These are phyloP conservation scores for Callipepla squamata DNA, from an alignment of 2,113 vertebrate genomes.

Conservation along the genomic window DNA sequence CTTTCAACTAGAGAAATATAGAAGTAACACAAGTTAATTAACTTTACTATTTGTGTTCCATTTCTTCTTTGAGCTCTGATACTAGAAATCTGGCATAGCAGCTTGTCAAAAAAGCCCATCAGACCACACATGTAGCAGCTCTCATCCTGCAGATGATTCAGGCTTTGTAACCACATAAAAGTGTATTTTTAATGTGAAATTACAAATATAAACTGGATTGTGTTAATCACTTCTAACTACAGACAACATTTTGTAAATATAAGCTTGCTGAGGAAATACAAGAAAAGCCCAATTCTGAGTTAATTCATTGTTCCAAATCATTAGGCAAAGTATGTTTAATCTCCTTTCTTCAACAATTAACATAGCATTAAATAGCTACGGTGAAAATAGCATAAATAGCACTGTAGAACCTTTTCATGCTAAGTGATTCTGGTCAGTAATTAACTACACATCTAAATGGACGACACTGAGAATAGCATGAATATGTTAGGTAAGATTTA, in stretches of 20 bases:
- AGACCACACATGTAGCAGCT: not conserved
- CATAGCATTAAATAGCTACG: not conserved
- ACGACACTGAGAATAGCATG: not conserved
- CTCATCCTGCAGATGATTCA: not conserved
- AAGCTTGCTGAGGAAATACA: conserved; percentile 20
- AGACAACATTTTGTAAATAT: conserved; percentile 5
- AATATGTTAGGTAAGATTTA: not conserved
- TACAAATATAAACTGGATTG: not conserved
- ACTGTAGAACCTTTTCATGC: not conserved
- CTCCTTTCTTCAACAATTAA: conserved; percentile 41
- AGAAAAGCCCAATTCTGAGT: conserved; percentile 8
- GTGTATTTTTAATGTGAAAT: not conserved
- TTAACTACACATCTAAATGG: conserved; percentile 6
- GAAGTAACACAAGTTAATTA: not conserved
- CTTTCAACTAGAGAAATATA: not conserved
- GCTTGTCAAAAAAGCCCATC: not conserved
- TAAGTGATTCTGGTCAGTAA: conserved; percentile 11
- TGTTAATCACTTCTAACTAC: not conserved
- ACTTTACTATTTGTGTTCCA: not conserved
- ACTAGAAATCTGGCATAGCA: not conserved
- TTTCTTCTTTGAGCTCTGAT: not conserved
- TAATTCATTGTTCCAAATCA: conserved; percentile 34
- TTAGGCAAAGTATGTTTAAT: conserved; percentile 18
- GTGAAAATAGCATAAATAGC: not conserved
- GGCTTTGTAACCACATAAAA: not conserved